These are phyloP conservation scores for Seira musarum DNA, from an alignment of 2,888 invertebrate species.

Conservation along the genomic window DNA sequence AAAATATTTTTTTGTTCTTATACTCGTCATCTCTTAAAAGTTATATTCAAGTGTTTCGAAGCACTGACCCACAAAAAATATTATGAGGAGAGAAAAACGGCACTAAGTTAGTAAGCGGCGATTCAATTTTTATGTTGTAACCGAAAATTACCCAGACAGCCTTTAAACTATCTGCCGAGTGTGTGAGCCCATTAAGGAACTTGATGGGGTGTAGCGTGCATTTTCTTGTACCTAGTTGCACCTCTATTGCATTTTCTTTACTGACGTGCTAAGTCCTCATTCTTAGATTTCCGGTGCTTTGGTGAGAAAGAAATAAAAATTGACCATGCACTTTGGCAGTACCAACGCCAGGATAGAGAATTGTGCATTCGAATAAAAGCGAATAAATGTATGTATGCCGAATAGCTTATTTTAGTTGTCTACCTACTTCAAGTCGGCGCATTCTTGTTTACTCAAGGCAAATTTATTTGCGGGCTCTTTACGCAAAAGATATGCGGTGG, in stretches of 20 bases:
- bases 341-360: neutral
- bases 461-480: too few species aligned
- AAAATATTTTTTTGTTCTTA: too few species aligned
- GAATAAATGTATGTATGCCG: neutral
- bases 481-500: too few species aligned
- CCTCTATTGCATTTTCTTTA: too few species aligned
- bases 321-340: constrained; percentile 45
- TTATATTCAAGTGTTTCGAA: constrained; percentile 6
- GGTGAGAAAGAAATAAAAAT: constrained; percentile 38
- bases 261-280: constrained; percentile 31
- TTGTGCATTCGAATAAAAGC: constrained; percentile 10
- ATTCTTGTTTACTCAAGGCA: constrained; percentile 35
- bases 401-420: constrained; percentile 18
- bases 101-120: constrained; percentile 22
- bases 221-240: too few species aligned
- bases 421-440: constrained; percentile 5
- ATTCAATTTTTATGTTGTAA: constrained; percentile 36
- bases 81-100: constrained; percentile 16
- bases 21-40: too few species aligned
- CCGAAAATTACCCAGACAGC: too few species aligned
- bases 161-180: too few species aligned
- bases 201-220: too few species aligned
- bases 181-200: too few species aligned
- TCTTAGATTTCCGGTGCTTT: constrained; percentile 33
- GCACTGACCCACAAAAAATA: constrained; percentile 52